Percentiles rank a stretch among this genome's conserved stretches.
phyloP scores from a whole-genome alignment of 1,140 invertebrate species.

The Euwallacea fornicatus region DNA sequence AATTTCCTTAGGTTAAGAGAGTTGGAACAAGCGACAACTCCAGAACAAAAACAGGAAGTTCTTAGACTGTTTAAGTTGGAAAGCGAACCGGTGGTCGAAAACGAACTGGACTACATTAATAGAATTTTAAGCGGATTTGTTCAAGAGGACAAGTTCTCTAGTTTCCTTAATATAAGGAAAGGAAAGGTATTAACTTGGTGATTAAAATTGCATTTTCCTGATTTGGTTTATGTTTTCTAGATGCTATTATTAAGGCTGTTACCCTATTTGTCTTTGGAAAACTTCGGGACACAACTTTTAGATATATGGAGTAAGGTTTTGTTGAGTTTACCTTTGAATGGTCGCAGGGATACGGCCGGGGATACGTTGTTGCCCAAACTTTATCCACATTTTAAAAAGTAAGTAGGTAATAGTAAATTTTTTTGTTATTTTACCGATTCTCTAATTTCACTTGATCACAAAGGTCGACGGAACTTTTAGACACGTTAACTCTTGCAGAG shows the following conservation, averaged over 20 bases:
- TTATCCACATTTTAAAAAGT: constrained; percentile 51
- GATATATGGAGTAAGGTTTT: constrained; percentile 50
- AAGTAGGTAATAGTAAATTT: constrained; percentile 17
- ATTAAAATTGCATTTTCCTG: constrained; percentile 1
- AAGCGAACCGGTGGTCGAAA: constrained; percentile 49
- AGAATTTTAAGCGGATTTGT: constrained; percentile 65
- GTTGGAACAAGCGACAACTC: constrained; percentile 55
- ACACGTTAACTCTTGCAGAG: too few species aligned
- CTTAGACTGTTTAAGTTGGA: constrained; percentile 53
- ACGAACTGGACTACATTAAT: constrained; percentile 58
- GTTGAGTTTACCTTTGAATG: constrained; percentile 49
- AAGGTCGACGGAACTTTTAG: too few species aligned
- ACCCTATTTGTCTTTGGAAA: constrained; percentile 51
- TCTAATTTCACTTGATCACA: too few species aligned
- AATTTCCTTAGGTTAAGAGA: constrained; percentile 49
- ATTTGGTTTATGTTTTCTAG: constrained; percentile 46
- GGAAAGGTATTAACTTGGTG: constrained; percentile 61
- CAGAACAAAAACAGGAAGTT: constrained; percentile 60
- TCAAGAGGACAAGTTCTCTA: constrained; percentile 66
- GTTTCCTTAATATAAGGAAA: constrained; percentile 71
- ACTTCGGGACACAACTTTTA: constrained; percentile 43
- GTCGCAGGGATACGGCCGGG: constrained; percentile 49
- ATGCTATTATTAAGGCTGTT: constrained; percentile 62
- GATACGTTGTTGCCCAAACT: constrained; percentile 51
- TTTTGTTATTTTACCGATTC: background rate